Base-by-base conservation (phyloP, 2,888 invertebrate species). In the Drosophila histrio region DNA sequence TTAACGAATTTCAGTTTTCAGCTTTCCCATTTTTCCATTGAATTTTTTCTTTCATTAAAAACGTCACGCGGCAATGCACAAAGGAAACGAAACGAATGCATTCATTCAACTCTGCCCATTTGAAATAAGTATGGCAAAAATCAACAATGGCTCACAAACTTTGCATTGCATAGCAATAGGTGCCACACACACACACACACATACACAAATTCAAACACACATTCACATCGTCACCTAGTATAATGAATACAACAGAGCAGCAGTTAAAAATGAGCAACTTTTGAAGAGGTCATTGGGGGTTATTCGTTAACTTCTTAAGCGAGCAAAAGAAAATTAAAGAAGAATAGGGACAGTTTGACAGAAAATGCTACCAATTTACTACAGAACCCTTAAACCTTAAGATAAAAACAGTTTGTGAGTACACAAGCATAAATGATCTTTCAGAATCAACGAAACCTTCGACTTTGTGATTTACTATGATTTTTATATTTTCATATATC, bases 1-100 rank as follows among this genome's bases (percentile, higher is more conserved):
- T 38, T 49, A 64, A n/a, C 46, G 39, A 59, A 47, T 49, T 52
- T 62, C 19, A 47, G 34, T 30, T 22, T 50, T 26, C 4, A 8
- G 36, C 30, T 28, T 49, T n/a, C 15, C 22, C 22, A 44, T 24
- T 38, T 39, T 13, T 24, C 22, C 38, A 41, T 63, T 52, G 24
- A 50, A 17, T 58, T 57, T 34, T 52, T 43, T 26, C 38, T 61
- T 71, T 75, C 74, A 75, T 74, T 75, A 74, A 72, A 75, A 74
- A 72, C 60, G 59, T 58, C 52, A 72, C 63, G 63, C 63, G 38
- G 63, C 57, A 63, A 54, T 72, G 68, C 69, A 69, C 75, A 75
- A 64, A 77, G 75, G 56, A 69, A 64, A 64, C 54, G 47, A 61
- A 58, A 28, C 28, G 30, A 53, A 53, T 66, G 54, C 62, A 67